These are phyloP conservation scores for Aphyosemion australe DNA, from an alignment of 2,113 vertebrate species.

Conservation along the genomic window DNA sequence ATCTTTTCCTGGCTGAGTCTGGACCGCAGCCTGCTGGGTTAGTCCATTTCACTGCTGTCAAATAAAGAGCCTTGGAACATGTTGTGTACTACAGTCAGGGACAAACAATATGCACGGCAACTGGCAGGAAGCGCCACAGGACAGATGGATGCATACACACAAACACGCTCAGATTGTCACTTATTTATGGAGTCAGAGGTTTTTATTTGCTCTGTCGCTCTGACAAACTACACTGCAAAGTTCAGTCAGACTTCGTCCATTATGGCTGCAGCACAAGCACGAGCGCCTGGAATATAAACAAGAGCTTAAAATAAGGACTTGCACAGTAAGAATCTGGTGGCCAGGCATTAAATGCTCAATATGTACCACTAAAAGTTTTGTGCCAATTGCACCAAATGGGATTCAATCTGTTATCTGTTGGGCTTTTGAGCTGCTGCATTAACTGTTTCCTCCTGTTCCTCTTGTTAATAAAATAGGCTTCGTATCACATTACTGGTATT, in stretches of 20 bases:
- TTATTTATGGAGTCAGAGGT: conserved; percentile 31
- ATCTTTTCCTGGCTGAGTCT: conserved; percentile 49
- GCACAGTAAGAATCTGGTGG: neutral
- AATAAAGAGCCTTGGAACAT: conserved; percentile 46
- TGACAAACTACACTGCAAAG: conserved; percentile 29
- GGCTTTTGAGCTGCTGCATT: neutral
- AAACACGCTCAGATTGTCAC: conserved; percentile 25
- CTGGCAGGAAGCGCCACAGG: conserved; percentile 47
- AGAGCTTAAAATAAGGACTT: conserved; percentile 9
- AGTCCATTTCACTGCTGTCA: conserved; percentile 52
- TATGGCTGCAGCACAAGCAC: conserved; percentile 33
- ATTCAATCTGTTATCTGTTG: neutral
- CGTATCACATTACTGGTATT: too few relatives aligned
- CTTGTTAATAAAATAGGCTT: neutral
- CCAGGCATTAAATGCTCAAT: neutral
- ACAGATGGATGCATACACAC: conserved; percentile 46
- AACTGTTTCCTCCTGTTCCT: neutral
- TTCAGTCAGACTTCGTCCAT: conserved; percentile 31
- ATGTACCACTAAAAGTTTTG: too few relatives aligned
- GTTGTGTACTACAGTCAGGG: conserved; percentile 47
- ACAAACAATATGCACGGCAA: conserved; percentile 56
- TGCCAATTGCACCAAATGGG: neutral
- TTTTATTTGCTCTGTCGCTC: conserved; percentile 16
- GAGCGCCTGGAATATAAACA: conserved; percentile 35
- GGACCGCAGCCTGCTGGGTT: conserved; percentile 51